Conservation (phyloP, 2,797 vertebrate genomes). For the Melanotaenia pygmaea region DNA sequence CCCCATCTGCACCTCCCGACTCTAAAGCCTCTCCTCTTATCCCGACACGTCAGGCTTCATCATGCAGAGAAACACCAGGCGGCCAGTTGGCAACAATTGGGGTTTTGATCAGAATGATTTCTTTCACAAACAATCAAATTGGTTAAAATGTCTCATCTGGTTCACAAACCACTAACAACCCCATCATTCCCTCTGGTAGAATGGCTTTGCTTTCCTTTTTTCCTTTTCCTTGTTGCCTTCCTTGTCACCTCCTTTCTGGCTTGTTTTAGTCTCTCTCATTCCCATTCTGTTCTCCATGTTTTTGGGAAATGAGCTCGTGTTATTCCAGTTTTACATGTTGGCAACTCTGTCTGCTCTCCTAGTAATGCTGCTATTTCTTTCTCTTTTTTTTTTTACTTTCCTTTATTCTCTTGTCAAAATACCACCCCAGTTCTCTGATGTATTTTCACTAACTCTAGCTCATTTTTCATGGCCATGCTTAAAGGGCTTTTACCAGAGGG, state of each 20-base stretch:
- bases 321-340: constrained; percentile 74
- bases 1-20: constrained; percentile 86
- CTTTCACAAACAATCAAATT: constrained; percentile 99
- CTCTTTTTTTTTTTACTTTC: constrained; percentile 16
- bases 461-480: constrained; percentile 60
- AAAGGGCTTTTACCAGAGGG: constrained; percentile 58
- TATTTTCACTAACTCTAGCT: constrained; percentile 55
- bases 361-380: background rate
- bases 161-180: constrained; percentile 88
- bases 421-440: constrained; percentile 26
- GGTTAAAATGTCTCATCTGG: constrained; percentile 97
- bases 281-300: constrained; percentile 77
- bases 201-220: constrained; percentile 54
- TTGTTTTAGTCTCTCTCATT: constrained; percentile 56
- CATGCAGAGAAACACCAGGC: constrained; percentile 90
- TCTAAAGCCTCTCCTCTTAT: constrained; percentile 90
- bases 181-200: constrained; percentile 77
- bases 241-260: constrained; percentile 33
- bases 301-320: constrained; percentile 76
- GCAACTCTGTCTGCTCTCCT: constrained; percentile 47
- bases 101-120: constrained; percentile 98
- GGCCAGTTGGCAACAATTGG: constrained; percentile 90
- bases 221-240: constrained; percentile 28
- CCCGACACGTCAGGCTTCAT: constrained; percentile 89
- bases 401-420: constrained; percentile 41